Base-by-base conservation (phyloP, 2,113 vertebrate species). In the Anguilla rostrata region DNA sequence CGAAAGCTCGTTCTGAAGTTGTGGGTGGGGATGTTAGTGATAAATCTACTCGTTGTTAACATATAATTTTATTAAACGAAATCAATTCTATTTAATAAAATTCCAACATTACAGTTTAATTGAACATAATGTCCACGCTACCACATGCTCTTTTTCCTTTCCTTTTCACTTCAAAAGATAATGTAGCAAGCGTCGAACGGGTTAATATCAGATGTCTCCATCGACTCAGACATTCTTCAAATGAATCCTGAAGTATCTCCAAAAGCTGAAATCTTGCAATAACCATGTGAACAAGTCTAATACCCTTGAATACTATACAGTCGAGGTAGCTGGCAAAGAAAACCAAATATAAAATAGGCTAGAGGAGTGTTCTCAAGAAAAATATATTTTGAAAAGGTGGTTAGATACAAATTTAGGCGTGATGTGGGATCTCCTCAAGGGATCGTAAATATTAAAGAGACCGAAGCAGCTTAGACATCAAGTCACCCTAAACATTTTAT, bases 291-390 rank as follows among this genome's bases (percentile, higher is more conserved):
- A 88, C 39, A 82, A 91, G 88, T 81, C 78, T 90, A 94, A 94
- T 93, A 92, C 91, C 90, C 90, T 90, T 93, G 93, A 97, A 97
- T 95, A 97, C 97, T 97, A 96, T 94, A 95, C 89, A 96, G 96
- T 95, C 96, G 97, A 97, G 97, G 97, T 98, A 97, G 97, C 96
- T 97, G 96, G 94, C 93, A 92, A 90, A 91, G 90, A 94, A 94
- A 96, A 95, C 94, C 92, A 92, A 93, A 95, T 93, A 90, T 81
- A 94, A 87, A 92, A 83, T 86, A 83, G 89, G 78, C 89, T 87
- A 66, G 49, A 83, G 75, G 39, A 53, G 53, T 57, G 29, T 84
- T 87, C 80, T 78, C 63, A 4, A 34, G 85, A n/a, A 43, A 80
- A 43, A 80, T 53, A 39, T 66, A 78, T 41, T 71, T 85, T 49